phyloP scores from a whole-genome alignment of 2,113 vertebrate species.

The Nematolebias whitei region DNA sequence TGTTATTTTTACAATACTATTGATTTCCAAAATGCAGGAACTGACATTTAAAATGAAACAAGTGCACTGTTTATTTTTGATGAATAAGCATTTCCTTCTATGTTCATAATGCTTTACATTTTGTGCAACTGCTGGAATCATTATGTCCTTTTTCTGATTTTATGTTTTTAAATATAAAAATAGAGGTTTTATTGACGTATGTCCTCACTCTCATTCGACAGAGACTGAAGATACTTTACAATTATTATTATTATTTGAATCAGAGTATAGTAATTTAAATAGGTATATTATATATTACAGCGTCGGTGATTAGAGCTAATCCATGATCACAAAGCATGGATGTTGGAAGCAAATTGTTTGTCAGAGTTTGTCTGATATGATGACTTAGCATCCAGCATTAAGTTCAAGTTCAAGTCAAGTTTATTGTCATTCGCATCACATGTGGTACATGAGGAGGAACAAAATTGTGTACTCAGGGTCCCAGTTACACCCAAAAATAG shows the following conservation, averaged over 20 bases:
- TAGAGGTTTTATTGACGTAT: neutral
- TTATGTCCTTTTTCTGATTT: neutral
- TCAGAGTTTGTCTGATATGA: constrained; percentile 33
- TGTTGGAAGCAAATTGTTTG: constrained; percentile 10
- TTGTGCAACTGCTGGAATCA: too few relatives aligned
- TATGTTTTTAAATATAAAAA: neutral
- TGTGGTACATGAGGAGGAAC: too few relatives aligned
- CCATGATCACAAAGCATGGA: constrained; percentile 45
- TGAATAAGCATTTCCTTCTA: neutral
- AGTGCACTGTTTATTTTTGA: too few relatives aligned
- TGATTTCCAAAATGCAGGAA: neutral
- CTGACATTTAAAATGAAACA: neutral
- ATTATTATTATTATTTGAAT: constrained; percentile 49
- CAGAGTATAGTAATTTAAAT: constrained; percentile 58
- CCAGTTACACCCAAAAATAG: too few relatives aligned
- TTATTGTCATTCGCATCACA: too few relatives aligned
- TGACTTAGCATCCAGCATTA: constrained; percentile 45
- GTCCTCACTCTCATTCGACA: neutral
- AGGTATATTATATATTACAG: constrained; percentile 57
- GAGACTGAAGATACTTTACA: constrained; percentile 16
- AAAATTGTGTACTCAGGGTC: too few relatives aligned
- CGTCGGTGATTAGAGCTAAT: constrained; percentile 63
- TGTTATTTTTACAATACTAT: neutral
- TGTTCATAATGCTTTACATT: neutral
- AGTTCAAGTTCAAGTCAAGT: too few relatives aligned